Evolutionary conservation across 2,797 vertebrate species (phyloP).

Genomic region (Clarias pachynema): DNA sequence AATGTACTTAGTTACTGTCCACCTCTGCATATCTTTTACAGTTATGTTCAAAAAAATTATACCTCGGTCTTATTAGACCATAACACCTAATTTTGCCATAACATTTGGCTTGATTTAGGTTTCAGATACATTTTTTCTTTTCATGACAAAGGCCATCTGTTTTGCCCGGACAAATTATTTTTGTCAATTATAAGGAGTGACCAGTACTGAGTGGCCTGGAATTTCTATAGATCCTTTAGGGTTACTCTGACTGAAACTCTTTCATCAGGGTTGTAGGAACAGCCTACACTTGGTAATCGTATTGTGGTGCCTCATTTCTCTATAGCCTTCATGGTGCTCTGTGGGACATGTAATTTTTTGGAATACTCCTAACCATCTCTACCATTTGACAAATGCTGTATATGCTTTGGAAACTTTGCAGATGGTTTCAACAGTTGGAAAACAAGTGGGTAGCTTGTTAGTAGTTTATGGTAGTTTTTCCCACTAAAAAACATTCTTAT

Average conservation of each 20-base stretch:
- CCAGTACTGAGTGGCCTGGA: not conserved
- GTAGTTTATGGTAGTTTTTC: no score
- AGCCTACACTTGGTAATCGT: not conserved
- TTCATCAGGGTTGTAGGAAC: not conserved
- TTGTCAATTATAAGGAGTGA: not conserved
- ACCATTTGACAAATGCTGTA: not conserved
- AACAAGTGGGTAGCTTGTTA: not conserved
- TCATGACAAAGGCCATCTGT: not conserved
- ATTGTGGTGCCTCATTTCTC: not conserved
- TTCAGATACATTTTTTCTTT: not conserved
- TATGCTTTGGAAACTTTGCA: not conserved
- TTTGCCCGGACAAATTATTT: not conserved
- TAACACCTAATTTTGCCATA: not conserved
- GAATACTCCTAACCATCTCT: not conserved
- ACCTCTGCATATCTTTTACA: not conserved
- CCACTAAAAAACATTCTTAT: not conserved
- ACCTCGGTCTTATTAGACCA: not conserved
- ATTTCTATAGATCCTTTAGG: not conserved
- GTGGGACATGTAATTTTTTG: not conserved
- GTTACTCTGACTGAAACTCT: not conserved
- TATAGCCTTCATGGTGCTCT: not conserved
- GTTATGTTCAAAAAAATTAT: not conserved
- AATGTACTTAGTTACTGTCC: no score
- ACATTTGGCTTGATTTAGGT: not conserved
- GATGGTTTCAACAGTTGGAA: not conserved